Conservation (phyloP, 2,797 vertebrate genomes). For the Cyprinella venusta region DNA sequence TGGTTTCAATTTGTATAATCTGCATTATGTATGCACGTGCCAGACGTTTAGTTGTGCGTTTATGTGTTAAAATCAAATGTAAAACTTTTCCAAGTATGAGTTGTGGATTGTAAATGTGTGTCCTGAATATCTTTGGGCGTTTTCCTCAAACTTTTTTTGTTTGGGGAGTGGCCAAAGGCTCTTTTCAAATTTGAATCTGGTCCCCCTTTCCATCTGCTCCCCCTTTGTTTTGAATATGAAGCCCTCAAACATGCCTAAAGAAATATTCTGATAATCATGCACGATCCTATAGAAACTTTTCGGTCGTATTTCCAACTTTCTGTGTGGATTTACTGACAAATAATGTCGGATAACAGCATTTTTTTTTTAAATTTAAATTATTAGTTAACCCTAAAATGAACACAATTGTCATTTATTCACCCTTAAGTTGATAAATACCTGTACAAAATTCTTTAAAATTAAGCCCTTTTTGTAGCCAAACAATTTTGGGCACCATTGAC, state of each 20-base stretch:
- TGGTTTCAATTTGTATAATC: background rate
- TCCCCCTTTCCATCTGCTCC: slow-evolving; percentile 25
- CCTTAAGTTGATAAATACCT: background rate
- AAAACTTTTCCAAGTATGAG: background rate
- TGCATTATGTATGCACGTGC: background rate
- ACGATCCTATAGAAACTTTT: too few relatives aligned
- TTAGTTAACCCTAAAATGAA: too few relatives aligned
- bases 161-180: slow-evolving; percentile 23
- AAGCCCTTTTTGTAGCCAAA: too few relatives aligned
- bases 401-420: too few relatives aligned
- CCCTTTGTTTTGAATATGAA: slow-evolving; percentile 6
- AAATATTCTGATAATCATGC: background rate
- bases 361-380: too few relatives aligned
- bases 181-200: slow-evolving; percentile 39
- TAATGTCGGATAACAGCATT: too few relatives aligned
- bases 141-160: background rate
- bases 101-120: background rate
- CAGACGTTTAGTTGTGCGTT: accelerated
- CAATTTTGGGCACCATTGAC: too few relatives aligned
- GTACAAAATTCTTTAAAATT: too few relatives aligned
- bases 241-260: background rate
- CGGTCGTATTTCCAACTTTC: too few relatives aligned
- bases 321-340: background rate
- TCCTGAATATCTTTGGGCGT: slow-evolving; percentile 32
- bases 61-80: background rate